Percentiles rank a stretch among this genome's conserved stretches.
Evolutionary conservation across 2,797 vertebrate species (phyloP).

Genomic region (Poeciliopsis paucimaculata): DNA sequence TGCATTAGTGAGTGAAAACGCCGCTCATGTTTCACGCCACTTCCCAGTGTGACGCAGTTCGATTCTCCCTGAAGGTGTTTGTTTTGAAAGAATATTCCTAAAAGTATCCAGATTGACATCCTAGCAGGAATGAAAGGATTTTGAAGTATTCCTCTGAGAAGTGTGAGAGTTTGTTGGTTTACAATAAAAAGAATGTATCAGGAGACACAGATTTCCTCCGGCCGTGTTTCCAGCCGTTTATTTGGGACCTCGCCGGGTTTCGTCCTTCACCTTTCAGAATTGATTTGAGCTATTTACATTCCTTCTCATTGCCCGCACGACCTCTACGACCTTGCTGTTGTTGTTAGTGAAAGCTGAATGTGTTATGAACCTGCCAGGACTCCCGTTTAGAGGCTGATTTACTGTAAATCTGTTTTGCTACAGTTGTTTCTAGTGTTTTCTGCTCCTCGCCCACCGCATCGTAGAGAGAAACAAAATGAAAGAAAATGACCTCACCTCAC

Average conservation of each 20-base stretch:
- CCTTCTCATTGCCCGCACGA: conserved; percentile 74
- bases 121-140: conserved; percentile 9
- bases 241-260: conserved; percentile 34
- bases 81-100: conserved; percentile 27
- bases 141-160: conserved; percentile 35
- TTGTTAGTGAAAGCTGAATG: conserved; percentile 82
- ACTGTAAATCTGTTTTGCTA: conserved; percentile 77
- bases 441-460: conserved; percentile 62
- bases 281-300: conserved; percentile 86
- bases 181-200: conserved; percentile 63
- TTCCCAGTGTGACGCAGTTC: conserved; percentile 22
- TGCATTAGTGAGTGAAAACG: too few relatives aligned
- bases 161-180: conserved; percentile 39
- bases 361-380: conserved; percentile 74
- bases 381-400: conserved; percentile 72
- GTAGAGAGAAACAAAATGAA: conserved; percentile 22
- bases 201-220: conserved; percentile 23
- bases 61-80: conserved; percentile 41
- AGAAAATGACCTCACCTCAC: conserved; percentile 52
- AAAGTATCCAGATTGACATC: neutral
- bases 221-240: conserved; percentile 21
- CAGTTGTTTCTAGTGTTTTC: conserved; percentile 77
- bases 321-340: conserved; percentile 63
- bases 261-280: conserved; percentile 29
- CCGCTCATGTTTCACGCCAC: conserved; percentile 9